Base-by-base conservation (phyloP, 2,113 vertebrate genomes). In the Gadus macrocephalus region DNA sequence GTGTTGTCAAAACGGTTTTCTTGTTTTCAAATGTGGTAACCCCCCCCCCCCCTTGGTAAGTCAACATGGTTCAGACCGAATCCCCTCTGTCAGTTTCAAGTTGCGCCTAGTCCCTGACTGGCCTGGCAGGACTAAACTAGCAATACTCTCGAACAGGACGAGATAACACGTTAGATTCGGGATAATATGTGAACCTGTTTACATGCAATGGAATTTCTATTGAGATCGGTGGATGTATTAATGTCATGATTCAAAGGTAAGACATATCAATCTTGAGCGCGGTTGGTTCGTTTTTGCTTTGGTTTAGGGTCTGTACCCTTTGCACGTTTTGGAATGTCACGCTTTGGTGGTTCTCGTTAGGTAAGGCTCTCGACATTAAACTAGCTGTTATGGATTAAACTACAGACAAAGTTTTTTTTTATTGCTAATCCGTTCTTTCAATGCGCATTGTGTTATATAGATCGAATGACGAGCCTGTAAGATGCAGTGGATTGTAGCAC, bases 1-100 rank as follows among this genome's bases (percentile, higher is more conserved):
- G 42, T 49, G 42, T 49, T 14, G 42, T 49, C 42, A 9, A 49
- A 49, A 49, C 8, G 5, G 5, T 11, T 49, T 8, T 49, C 6
- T 49, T 9, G 42, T 49, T 49, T 49, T 49, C 42, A 14, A 49
- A 49, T 49, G 11, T 49, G 42, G 42, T 1, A 49, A 14, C 9
- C 0, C 27, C 53, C 53, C n/a, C 7, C 55, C 55, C 55, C 55
- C 3, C 15, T n/a, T n/a, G 2, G 15, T 27, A 67, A 14, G 60
- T 16, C n/a, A 0, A 65, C 0, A 60, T 84, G 81, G 82, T 82
- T 56, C 67, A 28, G 66, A 25, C 89, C 81, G 68, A 81, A 72
- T 79, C 76, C 68, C 85, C 82, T 85, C 80, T 80, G 85, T 88
- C 86, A 88, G 88, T 89, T 89, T 88, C 89, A 88, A 89, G 85